A percentile compares a stretch with the other conserved stretches of the same genome.
Conservation (phyloP, 2,113 vertebrate species). For the Urocolius indicus region DNA sequence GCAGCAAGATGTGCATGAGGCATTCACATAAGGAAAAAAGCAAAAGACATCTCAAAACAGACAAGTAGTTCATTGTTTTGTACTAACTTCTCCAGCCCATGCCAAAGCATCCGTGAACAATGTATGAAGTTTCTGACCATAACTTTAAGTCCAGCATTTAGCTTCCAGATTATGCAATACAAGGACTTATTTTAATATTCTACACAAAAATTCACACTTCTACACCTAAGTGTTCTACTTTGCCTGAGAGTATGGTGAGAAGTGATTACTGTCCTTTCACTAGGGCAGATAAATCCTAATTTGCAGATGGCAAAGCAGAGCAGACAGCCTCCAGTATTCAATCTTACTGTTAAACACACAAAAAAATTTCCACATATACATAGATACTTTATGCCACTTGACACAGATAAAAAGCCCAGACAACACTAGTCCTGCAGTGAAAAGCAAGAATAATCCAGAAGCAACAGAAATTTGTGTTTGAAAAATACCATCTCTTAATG, state of each 20-base stretch:
- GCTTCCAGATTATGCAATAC: not conserved
- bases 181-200: not conserved
- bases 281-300: not conserved
- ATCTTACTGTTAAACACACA: not conserved
- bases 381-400: not conserved
- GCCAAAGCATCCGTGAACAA: not conserved
- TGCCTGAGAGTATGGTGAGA: not conserved
- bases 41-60: not conserved
- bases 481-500: not conserved
- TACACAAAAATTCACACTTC: not conserved
- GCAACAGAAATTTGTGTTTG: not conserved
- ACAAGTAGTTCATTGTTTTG: not conserved
- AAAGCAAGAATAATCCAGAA: not conserved
- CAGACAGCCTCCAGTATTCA: not conserved
- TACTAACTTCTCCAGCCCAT: not conserved
- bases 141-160: not conserved
- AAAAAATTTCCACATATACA: not conserved
- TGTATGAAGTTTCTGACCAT: not conserved
- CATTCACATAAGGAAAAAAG: not conserved
- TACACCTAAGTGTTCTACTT: not conserved
- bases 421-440: not conserved
- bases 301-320: not conserved
- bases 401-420: not conserved
- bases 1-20: not conserved
- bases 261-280: not conserved